Conservation (phyloP, 2,113 vertebrate genomes). For the Prionailurus viverrinus region DNA sequence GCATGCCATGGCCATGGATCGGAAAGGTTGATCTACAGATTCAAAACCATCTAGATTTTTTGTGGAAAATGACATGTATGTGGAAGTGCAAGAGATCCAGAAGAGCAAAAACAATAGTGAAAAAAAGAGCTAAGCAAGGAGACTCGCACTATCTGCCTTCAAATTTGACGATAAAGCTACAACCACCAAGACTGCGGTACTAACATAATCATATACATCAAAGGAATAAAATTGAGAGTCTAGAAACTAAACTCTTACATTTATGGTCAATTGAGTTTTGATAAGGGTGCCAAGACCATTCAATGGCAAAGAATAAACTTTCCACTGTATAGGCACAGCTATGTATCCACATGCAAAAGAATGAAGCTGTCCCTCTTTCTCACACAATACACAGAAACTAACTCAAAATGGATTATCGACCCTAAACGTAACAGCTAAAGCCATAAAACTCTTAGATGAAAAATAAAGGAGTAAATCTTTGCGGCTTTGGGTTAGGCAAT, state of each 20-base stretch:
- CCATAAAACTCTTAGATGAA: neutral
- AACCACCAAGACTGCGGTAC: neutral
- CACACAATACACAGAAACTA: neutral
- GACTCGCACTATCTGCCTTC: neutral
- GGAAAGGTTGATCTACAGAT: neutral
- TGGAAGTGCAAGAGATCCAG: neutral
- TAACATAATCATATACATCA: neutral
- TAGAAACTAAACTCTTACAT: neutral
- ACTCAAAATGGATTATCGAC: neutral
- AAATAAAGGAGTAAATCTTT: neutral
- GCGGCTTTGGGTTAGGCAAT: neutral
- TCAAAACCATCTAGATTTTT: neutral
- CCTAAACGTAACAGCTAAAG: neutral
- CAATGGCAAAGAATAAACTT: neutral
- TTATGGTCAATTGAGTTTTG: neutral
- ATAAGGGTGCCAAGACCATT: neutral
- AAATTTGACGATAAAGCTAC: neutral
- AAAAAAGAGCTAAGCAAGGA: neutral
- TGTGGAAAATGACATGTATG: neutral
- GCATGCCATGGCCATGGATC: neutral
- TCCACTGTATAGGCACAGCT: neutral
- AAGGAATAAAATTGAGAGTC: neutral
- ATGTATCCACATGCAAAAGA: neutral
- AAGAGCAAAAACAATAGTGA: neutral
- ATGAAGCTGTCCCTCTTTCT: neutral